A percentile compares a stretch with the other conserved stretches of the same genome.
Evolutionary conservation across 1,140 invertebrate species (phyloP).

Genomic region (Agrilus planipennis): DNA sequence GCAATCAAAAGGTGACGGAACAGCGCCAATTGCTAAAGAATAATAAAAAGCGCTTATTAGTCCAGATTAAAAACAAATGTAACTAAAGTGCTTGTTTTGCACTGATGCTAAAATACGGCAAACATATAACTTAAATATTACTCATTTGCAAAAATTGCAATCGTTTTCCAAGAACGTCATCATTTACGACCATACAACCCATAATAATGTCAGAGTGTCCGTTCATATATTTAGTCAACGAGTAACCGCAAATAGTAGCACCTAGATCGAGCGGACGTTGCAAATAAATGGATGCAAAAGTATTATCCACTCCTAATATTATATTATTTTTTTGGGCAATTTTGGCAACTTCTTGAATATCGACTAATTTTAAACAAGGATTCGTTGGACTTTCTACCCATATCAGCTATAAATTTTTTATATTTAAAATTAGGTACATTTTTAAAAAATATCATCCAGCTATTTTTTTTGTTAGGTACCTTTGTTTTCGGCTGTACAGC

Average conservation of each 20-base stretch:
- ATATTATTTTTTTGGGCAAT: constrained; percentile 49
- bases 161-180: constrained; percentile 56
- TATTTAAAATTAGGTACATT: constrained; percentile 51
- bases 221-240: constrained; percentile 97
- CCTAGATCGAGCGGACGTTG: constrained; percentile 85
- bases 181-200: constrained; percentile 74
- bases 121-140: constrained; percentile 50
- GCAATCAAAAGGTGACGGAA: constrained; percentile 96
- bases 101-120: constrained; percentile 1
- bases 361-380: constrained; percentile 82
- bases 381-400: constrained; percentile 99
- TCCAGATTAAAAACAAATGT: background rate
- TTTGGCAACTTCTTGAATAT: constrained; percentile 67
- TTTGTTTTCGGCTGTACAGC: constrained; percentile 76
- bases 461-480: too few species aligned
- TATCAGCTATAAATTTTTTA: constrained; percentile 63
- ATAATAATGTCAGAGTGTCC: constrained; percentile 97
- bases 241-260: constrained; percentile 87
- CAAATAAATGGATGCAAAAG: constrained; percentile 91
- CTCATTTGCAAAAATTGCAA: constrained; percentile 85
- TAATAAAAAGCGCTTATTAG: too few species aligned
- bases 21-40: constrained; percentile 67
- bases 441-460: constrained; percentile 36
- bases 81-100: constrained; percentile 23
- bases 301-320: constrained; percentile 91